A percentile compares a stretch with the other conserved stretches of the same genome.
phyloP scores from a whole-genome alignment of 2,888 invertebrate genomes.

The Apodemia mormo region DNA sequence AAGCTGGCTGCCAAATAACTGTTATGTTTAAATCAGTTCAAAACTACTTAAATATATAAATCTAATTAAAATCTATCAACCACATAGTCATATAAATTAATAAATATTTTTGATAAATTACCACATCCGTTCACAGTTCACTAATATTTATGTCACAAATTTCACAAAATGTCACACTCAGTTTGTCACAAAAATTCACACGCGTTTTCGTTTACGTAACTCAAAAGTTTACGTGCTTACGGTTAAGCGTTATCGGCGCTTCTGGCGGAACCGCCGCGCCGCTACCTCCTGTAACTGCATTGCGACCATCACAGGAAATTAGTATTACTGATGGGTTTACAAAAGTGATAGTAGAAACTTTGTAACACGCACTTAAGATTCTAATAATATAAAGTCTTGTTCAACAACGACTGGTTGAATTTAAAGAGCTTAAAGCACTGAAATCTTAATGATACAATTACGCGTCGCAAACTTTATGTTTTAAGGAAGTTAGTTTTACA shows the following conservation, averaged over 20 bases:
- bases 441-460: too few relatives aligned
- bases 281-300: constrained; percentile 61
- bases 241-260: constrained; percentile 61
- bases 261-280: constrained; percentile 59
- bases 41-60: too few relatives aligned
- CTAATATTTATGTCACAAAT: constrained; percentile 21
- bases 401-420: too few relatives aligned
- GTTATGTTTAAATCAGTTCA: too few relatives aligned
- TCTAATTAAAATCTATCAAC: not conserved
- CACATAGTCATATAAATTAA: not conserved
- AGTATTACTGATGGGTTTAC: not conserved
- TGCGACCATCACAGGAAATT: constrained; percentile 52
- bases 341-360: not conserved
- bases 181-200: constrained; percentile 1
- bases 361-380: not conserved
- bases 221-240: constrained; percentile 57
- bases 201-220: constrained; percentile 29
- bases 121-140: constrained; percentile 18
- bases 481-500: too few relatives aligned
- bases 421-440: too few relatives aligned
- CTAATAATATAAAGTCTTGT: too few relatives aligned
- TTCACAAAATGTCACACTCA: constrained; percentile 21
- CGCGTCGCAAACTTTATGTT: too few relatives aligned
- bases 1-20: constrained; percentile 1
- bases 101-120: not conserved